A percentile compares a stretch with the other conserved stretches of the same genome.
phyloP scores from a whole-genome alignment of 2,113 vertebrate species.

The Dipodomys spectabilis region DNA sequence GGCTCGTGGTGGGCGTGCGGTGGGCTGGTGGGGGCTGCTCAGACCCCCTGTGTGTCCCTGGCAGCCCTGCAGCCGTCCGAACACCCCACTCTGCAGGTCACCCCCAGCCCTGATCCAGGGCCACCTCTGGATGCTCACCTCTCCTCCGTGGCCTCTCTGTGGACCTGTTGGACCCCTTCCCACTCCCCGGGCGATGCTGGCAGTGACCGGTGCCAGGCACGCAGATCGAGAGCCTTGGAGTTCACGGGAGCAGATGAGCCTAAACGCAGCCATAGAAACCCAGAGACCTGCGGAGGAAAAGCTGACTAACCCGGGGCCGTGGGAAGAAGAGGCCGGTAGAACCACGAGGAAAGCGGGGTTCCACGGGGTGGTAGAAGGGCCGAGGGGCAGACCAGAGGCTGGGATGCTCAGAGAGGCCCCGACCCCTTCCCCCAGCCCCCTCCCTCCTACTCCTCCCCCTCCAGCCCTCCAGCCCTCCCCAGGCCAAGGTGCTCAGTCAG shows the following conservation, averaged over 20 bases:
- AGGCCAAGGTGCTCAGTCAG: neutral
- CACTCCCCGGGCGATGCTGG: no score
- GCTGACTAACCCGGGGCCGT: accelerated
- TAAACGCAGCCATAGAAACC: neutral
- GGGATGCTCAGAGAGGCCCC: neutral
- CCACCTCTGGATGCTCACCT: neutral
- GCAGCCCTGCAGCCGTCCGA: accelerated
- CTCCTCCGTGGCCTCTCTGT: neutral
- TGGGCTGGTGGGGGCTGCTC: neutral
- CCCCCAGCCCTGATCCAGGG: accelerated
- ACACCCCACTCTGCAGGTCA: neutral
- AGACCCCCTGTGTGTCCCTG: no score
- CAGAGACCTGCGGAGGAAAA: neutral
- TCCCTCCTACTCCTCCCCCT: neutral
- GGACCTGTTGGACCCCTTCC: no score
- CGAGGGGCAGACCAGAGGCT: neutral
- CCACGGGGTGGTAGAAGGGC: neutral
- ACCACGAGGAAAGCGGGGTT: accelerated
- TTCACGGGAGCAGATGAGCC: neutral
- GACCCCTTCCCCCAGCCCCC: neutral
- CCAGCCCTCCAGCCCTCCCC: neutral
- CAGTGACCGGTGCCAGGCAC: neutral
- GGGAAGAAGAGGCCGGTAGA: neutral
- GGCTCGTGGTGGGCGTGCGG: no score
- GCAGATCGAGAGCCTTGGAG: neutral